Percentiles rank a stretch among this genome's conserved stretches.
phyloP scores from a whole-genome alignment of 2,888 invertebrate genomes.

The Seira ritae region DNA sequence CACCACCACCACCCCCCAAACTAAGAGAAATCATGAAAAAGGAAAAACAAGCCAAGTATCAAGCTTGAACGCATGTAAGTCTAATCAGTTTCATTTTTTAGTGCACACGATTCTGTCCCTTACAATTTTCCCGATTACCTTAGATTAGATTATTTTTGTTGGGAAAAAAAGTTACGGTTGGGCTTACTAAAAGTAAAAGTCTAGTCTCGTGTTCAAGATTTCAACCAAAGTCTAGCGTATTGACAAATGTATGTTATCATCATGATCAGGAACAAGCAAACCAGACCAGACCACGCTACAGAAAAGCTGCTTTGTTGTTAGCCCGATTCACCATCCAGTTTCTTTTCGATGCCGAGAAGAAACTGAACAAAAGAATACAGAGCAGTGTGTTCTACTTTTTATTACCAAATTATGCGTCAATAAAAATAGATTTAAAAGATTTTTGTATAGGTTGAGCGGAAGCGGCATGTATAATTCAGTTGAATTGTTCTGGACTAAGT shows the following conservation, averaged over 20 bases:
- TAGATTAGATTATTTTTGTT: not conserved
- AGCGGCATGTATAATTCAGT: too few relatives aligned
- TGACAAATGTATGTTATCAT: too few relatives aligned
- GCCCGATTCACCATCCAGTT: not conserved
- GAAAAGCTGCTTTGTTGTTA: not conserved
- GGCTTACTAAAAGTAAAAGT: too few relatives aligned
- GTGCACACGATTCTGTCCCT: too few relatives aligned
- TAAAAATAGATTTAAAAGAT: constrained; percentile 17
- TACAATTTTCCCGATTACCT: not conserved
- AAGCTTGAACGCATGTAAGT: not conserved
- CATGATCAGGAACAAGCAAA: too few relatives aligned
- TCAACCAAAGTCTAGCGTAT: too few relatives aligned
- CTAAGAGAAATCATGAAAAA: constrained; percentile 2
- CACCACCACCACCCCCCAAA: not conserved
- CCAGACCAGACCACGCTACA: too few relatives aligned
- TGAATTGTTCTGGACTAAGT: not conserved
- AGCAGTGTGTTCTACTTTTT: constrained; percentile 5
- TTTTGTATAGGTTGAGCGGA: not conserved
- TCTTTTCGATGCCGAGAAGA: not conserved
- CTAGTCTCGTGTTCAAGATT: too few relatives aligned
- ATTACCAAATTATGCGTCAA: constrained; percentile 19
- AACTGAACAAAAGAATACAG: not conserved
- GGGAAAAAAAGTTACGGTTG: not conserved
- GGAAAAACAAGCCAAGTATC: not conserved
- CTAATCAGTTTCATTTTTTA: too few relatives aligned